A percentile compares a stretch with the other conserved stretches of the same genome.
phyloP scores from a whole-genome alignment of 2,113 vertebrate species.

The Monarcha castaneiventris region DNA sequence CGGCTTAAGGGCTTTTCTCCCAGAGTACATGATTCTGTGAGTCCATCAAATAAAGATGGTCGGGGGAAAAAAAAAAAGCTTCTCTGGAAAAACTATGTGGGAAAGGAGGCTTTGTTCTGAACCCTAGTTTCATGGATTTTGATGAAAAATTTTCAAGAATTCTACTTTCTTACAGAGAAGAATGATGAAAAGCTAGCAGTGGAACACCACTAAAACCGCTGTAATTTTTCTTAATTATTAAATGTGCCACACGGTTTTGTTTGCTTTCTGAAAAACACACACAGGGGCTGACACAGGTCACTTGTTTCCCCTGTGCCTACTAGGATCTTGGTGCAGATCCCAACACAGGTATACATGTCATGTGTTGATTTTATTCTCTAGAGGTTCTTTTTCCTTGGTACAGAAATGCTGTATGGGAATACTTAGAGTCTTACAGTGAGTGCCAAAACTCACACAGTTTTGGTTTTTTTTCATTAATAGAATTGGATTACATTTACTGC shows the following conservation, averaged over 20 bases:
- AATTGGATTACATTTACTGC: not conserved
- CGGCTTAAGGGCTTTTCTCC: no score
- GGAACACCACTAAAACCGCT: not conserved
- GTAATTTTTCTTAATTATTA: not conserved
- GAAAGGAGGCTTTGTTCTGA: not conserved
- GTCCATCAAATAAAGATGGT: not conserved
- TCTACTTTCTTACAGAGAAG: not conserved
- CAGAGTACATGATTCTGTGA: no score
- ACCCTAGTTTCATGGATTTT: not conserved
- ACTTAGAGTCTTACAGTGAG: not conserved
- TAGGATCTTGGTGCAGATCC: not conserved
- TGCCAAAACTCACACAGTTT: not conserved
- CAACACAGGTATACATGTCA: no score
- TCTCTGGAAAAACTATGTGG: rapidly evolving
- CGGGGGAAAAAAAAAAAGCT: not conserved
- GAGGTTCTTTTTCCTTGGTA: not conserved
- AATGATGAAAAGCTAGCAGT: not conserved
- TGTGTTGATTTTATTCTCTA: not conserved
- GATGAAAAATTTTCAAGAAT: not conserved
- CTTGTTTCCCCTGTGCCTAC: not conserved
- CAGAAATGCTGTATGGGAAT: not conserved
- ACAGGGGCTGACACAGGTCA: not conserved
- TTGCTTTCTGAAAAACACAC: not conserved
- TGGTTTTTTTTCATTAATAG: not conserved
- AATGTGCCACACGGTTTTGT: not conserved